A percentile compares a stretch with the other conserved stretches of the same genome.
These are phyloP conservation scores for Parasteatoda lunata DNA, from an alignment of 2,888 invertebrate genomes.

Conservation along the genomic window DNA sequence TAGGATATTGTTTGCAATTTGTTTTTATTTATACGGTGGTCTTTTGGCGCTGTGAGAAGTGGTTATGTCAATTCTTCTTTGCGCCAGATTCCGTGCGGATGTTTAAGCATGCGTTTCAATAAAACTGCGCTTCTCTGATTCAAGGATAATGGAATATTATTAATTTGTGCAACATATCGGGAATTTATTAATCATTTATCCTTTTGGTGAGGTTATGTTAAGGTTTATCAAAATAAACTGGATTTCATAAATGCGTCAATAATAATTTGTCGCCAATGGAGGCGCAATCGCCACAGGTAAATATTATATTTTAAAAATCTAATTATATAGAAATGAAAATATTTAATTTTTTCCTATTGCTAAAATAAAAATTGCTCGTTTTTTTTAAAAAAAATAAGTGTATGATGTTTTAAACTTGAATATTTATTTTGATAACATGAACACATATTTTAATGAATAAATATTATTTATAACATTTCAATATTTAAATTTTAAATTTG, in stretches of 20 bases:
- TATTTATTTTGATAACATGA: neutral
- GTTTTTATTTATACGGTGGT: conserved; percentile 68
- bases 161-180: conserved; percentile 10
- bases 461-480: no score
- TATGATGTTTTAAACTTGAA: neutral
- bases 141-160: conserved; percentile 17
- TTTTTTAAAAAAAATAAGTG: neutral
- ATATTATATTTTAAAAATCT: neutral
- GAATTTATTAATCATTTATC: conserved; percentile 14
- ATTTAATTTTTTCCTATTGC: neutral
- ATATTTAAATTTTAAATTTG: no score
- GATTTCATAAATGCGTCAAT: conserved; percentile 60
- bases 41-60: conserved; percentile 60
- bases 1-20: conserved; percentile 68
- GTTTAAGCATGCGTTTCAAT: conserved; percentile 40
- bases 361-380: neutral
- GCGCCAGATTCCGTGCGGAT: conserved; percentile 44
- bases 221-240: conserved; percentile 31
- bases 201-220: conserved; percentile 4
- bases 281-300: conserved; percentile 56
- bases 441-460: no score
- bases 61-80: conserved; percentile 60
- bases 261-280: conserved; percentile 54
- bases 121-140: conserved; percentile 1
- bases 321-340: neutral